Evolutionary conservation across 2,888 invertebrate species (phyloP), one percentile per base, ranked within the genome.

Genomic region (Stenotaenia linearis): DNA sequence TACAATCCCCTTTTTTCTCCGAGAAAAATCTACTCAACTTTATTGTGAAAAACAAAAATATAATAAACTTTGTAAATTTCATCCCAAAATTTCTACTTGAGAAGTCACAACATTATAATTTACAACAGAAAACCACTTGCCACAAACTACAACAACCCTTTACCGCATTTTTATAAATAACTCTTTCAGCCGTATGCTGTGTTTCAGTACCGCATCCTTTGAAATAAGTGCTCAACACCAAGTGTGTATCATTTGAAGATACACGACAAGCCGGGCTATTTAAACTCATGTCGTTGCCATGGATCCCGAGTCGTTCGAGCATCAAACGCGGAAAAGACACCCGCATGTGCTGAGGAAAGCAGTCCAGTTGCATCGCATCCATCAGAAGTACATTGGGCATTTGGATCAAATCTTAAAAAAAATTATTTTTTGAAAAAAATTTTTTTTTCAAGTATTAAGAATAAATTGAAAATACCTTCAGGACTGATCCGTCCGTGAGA

Each of bases 191-290:
- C 32, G 82, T 82, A n/a, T 82, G 78, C 1, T 82, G 80, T 12
- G 81, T 82, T 35, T 82, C 81, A 5, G 85, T 85, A 37, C 84
- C 84, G 82, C 87, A 87, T 1, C 82, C 82, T 4, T 83, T 81
- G 21, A 84, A 83, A 4, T 81, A 80, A 6, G 85, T 83, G 69
- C 82, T 81, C 9, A 86, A 82, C 79, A 84, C 83, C 61, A 84
- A 83, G 80, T 86, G 86, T 10, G 85, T 85, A 12, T 79, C 80
- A 81, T 86, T 86, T 32, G 83, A 81, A n/a, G 80, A 79, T 7
- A 85, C 84, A 10, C 61, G 30, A 69, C 83, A 84, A 15, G 76
- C 74, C 9, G 81, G 78, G 80, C 83, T 82, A 37, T 78, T 82
- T 15, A 84, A 80, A 21, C 81, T 80, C 45, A 84, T 80, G 35